Base-by-base conservation (phyloP, 2,797 vertebrate species). In the Anabas testudineus region DNA sequence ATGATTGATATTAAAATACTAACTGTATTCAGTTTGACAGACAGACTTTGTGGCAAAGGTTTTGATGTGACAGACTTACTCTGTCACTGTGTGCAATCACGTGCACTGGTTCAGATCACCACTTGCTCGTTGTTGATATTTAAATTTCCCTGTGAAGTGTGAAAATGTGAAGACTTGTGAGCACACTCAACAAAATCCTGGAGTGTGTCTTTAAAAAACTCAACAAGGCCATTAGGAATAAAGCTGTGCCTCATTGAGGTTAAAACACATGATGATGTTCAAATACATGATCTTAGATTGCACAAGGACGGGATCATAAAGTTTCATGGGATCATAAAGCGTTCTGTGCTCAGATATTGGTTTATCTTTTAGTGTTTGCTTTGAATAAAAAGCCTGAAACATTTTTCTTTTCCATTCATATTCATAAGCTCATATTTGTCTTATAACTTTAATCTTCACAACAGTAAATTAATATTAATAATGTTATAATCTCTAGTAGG, bases 191-290 rank as follows among this genome's bases (percentile, higher is more conserved):
- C 18, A 42, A 60, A 58, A 60, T n/a, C 0, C 30, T 7, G 7
- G 15, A 12, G 42, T 16, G 32, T 30, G 48, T 36, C 43, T 72
- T 18, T 3, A 10, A 58, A 34, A 7, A 45, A 10, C 14, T 52
- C 7, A 34, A 19, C 37, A 37, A 59, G 12, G 43, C 37, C 18
- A 36, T 18, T 54, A 45, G 61, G 16, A 73, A 5, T 7, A 9
- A 49, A 8, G 16, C 32, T 2, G 51, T 30, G 76, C 75, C 51
- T 62, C 32, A 80, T 65, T 51, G 19, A 51, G 54, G 39, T 61
- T 60, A 75, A 67, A 18, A 72, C 74, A 66, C 51, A 62, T 8
- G 2, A 47, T 8, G 2, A 45, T 28, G 47, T 56, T 62, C 34
- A 45, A 54, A 49, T 41, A 30, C 59, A 10, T 19, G 21, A 43